Evolutionary conservation across 2,797 vertebrate genomes (phyloP).

Genomic region (Rhinophrynus dorsalis): DNA sequence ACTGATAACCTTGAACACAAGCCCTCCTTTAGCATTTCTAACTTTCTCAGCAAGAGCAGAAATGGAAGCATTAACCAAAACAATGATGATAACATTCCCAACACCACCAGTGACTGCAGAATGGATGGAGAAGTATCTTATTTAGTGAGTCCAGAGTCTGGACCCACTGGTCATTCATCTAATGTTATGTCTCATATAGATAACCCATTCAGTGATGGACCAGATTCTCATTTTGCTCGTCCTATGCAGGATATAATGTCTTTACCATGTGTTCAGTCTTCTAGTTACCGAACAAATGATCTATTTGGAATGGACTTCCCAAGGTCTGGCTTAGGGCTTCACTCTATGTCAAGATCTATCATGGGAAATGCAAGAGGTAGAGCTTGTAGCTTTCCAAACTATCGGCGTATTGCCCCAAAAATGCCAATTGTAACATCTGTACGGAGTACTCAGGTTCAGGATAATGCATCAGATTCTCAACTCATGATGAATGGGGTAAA

Average conservation of each 20-base stretch:
- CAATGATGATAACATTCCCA: constrained; percentile 83
- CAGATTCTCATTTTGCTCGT: constrained; percentile 82
- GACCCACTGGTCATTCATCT: constrained; percentile 65
- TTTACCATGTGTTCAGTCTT: constrained; percentile 70
- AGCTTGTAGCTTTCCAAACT: constrained; percentile 77
- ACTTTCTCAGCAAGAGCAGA: constrained; percentile 83
- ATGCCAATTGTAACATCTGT: constrained; percentile 74
- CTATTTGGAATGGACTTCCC: constrained; percentile 90
- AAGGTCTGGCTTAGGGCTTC: constrained; percentile 82
- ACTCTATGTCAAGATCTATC: constrained; percentile 80
- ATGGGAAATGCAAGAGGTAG: constrained; percentile 71
- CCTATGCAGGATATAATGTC: constrained; percentile 83
- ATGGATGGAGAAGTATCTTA: constrained; percentile 76
- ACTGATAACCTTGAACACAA: constrained; percentile 78
- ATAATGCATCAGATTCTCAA: constrained; percentile 75
- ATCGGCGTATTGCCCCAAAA: constrained; percentile 93
- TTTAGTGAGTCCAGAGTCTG: constrained; percentile 78
- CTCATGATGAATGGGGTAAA: constrained; percentile 78
- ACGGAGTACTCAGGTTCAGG: constrained; percentile 76
- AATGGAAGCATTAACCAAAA: constrained; percentile 57
- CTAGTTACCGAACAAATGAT: constrained; percentile 76
- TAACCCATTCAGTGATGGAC: constrained; percentile 77
- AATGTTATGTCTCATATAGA: constrained; percentile 71
- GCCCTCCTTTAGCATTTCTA: constrained; percentile 85
- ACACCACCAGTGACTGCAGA: constrained; percentile 86